A percentile compares a stretch with the other conserved stretches of the same genome.
phyloP scores from a whole-genome alignment of 2,113 vertebrate species.

The Theristicus caerulescens region DNA sequence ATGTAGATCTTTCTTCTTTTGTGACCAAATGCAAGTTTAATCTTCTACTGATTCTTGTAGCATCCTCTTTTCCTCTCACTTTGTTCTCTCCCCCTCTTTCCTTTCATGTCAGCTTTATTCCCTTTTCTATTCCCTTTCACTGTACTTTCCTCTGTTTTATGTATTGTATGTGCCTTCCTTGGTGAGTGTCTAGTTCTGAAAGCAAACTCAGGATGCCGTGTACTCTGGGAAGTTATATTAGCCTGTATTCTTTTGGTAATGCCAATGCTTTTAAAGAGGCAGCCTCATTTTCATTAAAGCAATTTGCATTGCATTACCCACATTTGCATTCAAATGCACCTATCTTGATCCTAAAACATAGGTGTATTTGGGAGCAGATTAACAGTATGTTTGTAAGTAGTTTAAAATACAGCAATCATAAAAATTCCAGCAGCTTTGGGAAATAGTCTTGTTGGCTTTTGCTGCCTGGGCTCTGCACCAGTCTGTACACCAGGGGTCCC shows the following conservation, averaged over 20 bases:
- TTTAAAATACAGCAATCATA: slow-evolving; percentile 43
- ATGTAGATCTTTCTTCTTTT: not conserved
- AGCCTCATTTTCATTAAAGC: not conserved
- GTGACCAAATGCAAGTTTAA: not conserved
- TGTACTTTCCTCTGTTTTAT: not conserved
- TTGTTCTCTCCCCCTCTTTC: not conserved
- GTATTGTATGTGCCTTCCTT: not conserved
- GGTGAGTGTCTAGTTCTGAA: not conserved
- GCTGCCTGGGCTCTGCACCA: not conserved
- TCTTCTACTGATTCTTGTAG: not conserved
- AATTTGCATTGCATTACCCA: slow-evolving; percentile 27
- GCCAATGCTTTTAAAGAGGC: not conserved
- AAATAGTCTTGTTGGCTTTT: slow-evolving; percentile 3
- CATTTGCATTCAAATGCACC: slow-evolving; percentile 31
- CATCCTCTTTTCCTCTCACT: not conserved
- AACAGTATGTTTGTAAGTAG: not conserved
- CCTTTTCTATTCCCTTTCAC: not conserved
- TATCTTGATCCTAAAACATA: slow-evolving; percentile 9
- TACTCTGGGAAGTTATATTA: not conserved
- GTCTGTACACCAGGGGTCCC: not conserved
- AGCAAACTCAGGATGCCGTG: not conserved
- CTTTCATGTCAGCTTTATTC: not conserved
- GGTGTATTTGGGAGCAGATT: slow-evolving; percentile 28
- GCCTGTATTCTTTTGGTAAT: not conserved
- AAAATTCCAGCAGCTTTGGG: slow-evolving; percentile 23